Evolutionary conservation across 2,888 invertebrate species (phyloP).

Genomic region (Himalopsyche tibetana): DNA sequence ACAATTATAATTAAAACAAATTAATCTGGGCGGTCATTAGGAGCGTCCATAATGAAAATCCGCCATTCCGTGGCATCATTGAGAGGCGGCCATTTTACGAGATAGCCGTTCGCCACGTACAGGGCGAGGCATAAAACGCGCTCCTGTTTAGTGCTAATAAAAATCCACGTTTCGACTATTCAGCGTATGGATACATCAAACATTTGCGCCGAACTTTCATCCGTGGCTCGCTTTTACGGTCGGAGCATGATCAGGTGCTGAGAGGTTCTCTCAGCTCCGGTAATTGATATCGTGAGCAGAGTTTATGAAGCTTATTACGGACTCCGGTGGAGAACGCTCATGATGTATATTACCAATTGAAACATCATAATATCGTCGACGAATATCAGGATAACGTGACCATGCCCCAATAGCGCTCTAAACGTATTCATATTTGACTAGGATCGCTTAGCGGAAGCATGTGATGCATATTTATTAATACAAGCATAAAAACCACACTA

Average conservation of each 20-base stretch:
- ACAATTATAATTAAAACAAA: not conserved
- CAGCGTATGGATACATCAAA: conserved; percentile 58
- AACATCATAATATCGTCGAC: conserved; percentile 48
- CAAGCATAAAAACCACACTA: too few species aligned
- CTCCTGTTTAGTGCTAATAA: conserved; percentile 64
- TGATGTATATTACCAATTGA: conserved; percentile 47
- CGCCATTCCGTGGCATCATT: conserved; percentile 24
- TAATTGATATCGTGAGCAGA: conserved; percentile 55
- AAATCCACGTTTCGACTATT: conserved; percentile 64
- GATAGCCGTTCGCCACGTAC: conserved; percentile 57
- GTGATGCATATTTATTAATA: too few species aligned
- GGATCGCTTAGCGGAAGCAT: too few species aligned
- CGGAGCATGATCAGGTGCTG: conserved; percentile 16
- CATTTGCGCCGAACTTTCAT: conserved; percentile 56
- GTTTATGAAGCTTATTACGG: conserved; percentile 55
- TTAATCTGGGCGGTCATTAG: not conserved
- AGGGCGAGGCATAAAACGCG: conserved; percentile 61
- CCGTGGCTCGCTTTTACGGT: conserved; percentile 27
- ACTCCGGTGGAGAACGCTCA: conserved; percentile 36
- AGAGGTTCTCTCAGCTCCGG: conserved; percentile 17
- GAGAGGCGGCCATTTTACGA: conserved; percentile 52
- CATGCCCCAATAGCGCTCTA: not conserved
- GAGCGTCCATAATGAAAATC: conserved; percentile 8
- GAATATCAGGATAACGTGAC: conserved; percentile 10
- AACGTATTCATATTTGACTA: too few species aligned